Conservation (phyloP, 2,797 vertebrate species). For the Spondyliosoma cantharus region DNA sequence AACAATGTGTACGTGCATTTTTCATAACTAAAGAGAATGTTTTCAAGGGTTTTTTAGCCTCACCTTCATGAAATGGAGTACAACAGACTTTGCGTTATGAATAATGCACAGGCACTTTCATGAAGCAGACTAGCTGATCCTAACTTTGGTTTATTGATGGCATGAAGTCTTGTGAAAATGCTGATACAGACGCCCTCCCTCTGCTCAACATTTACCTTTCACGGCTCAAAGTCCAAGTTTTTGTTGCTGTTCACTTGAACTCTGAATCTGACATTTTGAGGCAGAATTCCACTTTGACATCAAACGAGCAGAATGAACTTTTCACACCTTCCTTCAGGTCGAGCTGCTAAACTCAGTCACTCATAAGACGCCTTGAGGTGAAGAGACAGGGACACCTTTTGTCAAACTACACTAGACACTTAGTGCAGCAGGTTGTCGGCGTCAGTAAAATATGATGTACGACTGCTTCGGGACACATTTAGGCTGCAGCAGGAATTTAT, state of each 20-base stretch:
- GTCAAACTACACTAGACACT: slow-evolving; percentile 24
- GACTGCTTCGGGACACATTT: slow-evolving; percentile 35
- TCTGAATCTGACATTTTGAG: background rate
- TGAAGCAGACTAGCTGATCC: slow-evolving; percentile 60
- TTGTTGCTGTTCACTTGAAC: background rate
- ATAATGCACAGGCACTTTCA: slow-evolving; percentile 69
- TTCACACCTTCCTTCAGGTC: slow-evolving; percentile 54
- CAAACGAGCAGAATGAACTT: slow-evolving; percentile 45
- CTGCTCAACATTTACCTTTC: slow-evolving; percentile 28
- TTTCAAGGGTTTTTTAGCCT: slow-evolving; percentile 62
- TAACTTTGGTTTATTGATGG: slow-evolving; percentile 57
- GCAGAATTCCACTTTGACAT: slow-evolving; percentile 35
- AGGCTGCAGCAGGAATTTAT: slow-evolving; percentile 20
- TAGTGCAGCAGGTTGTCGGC: slow-evolving; percentile 22
- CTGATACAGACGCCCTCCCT: background rate
- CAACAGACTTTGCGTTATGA: slow-evolving; percentile 58
- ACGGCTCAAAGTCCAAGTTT: background rate
- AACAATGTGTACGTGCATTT: slow-evolving; percentile 14
- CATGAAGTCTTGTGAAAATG: slow-evolving; percentile 33
- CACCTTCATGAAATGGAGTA: slow-evolving; percentile 53
- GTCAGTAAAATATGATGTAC: slow-evolving; percentile 22
- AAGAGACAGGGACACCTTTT: slow-evolving; percentile 41
- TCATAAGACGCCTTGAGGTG: slow-evolving; percentile 28
- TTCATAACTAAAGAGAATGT: slow-evolving; percentile 52
- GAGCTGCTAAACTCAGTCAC: slow-evolving; percentile 31